Base-by-base conservation (phyloP, 1,140 invertebrate species). In the Pseudomyrmex sp. region DNA sequence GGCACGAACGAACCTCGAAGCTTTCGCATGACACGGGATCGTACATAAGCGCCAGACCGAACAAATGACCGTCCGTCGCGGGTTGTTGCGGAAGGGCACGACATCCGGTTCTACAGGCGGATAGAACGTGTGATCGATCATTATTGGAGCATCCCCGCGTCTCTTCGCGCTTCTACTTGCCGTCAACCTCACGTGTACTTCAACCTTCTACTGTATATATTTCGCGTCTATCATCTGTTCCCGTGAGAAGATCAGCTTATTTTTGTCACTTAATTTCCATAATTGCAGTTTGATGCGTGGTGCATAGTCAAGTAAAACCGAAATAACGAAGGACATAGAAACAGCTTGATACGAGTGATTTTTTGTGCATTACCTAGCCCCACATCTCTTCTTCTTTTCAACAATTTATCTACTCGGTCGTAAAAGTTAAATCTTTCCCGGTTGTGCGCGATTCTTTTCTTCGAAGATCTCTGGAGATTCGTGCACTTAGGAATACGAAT, bases 51-150 rank as follows among this genome's bases (percentile, higher is more conserved):
- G 76, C 76, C 68, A 72, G 54, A 65, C 26, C 20, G 59, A 80
- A 77, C 82, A 85, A 89, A 89, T 74, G 74, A 90, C 73, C 69
- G 74, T 85, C 87, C 88, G 76, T 73, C 76, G 69, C 46, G 82
- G 54, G 18, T 62, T 61, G 69, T 89, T 69, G 52, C 69, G 73
- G 76, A 80, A 87, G 77, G 70, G 87, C 61, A 82, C 50, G 69
- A 77, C 69, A 77, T 82, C 86, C 85, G 77, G 84, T 88, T 88
- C 68, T 75, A 65, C 72, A 61, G 52, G 82, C 73, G 69, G 61
- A 75, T 69, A 88, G 79, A 66, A 84, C 87, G 79, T 66, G 83
- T 86, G 87, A 91, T 92, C 91, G 91, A 92, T 92, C 91, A 92
- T 92, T 92, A 92, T 92, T 91, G 87, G 85, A 88, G 80, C 85